Evolutionary conservation across 2,888 invertebrate genomes (phyloP).

Genomic region (Odontocerum albicorne): DNA sequence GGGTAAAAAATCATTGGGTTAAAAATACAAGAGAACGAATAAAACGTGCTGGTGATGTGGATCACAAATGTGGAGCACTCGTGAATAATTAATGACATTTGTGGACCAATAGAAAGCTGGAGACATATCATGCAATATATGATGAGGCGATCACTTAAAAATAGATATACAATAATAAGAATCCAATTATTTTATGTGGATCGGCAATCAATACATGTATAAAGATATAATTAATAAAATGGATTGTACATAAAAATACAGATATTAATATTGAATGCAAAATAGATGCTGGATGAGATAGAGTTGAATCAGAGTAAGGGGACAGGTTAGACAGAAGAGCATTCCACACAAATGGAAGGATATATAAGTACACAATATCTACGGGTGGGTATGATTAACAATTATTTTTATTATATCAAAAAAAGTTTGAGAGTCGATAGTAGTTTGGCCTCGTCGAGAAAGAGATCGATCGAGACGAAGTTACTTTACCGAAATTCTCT

Average conservation of each 20-base stretch:
- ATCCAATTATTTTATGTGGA: not conserved
- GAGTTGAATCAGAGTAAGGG: slow-evolving; percentile 16
- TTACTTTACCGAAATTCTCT: too few species aligned
- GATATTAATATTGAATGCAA: slow-evolving; percentile 32
- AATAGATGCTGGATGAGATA: slow-evolving; percentile 34
- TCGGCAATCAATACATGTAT: not conserved
- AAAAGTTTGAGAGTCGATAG: too few species aligned
- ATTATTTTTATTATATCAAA: too few species aligned
- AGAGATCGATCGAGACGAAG: too few species aligned
- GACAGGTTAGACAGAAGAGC: slow-evolving; percentile 23
- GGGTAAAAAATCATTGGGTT: not conserved
- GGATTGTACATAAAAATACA: slow-evolving; percentile 9
- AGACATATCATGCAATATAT: slow-evolving; percentile 20
- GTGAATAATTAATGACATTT: not conserved
- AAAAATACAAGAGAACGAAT: not conserved
- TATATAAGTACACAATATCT: too few species aligned
- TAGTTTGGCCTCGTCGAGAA: too few species aligned
- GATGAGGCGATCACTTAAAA: slow-evolving; percentile 26
- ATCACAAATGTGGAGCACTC: not conserved
- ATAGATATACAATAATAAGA: slow-evolving; percentile 7
- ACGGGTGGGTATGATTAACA: too few species aligned
- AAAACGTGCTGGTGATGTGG: not conserved
- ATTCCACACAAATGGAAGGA: slow-evolving; percentile 26
- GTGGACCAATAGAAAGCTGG: slow-evolving; percentile 32
- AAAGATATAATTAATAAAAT: slow-evolving; percentile 8